phyloP scores from a whole-genome alignment of 2,888 invertebrate species.

The Acholoe squamosa region DNA sequence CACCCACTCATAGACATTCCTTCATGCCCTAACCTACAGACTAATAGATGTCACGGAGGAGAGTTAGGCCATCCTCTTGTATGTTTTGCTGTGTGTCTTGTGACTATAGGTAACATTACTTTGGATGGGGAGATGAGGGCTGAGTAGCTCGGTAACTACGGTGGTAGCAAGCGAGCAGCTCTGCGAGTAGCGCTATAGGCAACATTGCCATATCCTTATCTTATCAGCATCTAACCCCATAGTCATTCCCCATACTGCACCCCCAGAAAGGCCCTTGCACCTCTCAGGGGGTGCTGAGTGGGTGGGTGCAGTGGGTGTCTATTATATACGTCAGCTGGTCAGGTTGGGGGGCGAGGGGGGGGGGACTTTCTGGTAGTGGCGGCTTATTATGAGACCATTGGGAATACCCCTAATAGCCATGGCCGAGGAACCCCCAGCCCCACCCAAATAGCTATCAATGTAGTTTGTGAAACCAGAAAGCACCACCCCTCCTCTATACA shows the following conservation, averaged over 20 bases:
- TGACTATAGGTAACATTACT: too few relatives aligned
- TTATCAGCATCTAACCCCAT: not conserved
- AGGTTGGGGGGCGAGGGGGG: not conserved
- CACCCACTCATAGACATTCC: too few relatives aligned
- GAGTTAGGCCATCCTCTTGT: too few relatives aligned
- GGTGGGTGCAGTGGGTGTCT: not conserved
- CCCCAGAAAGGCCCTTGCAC: not conserved
- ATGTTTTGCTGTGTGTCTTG: too few relatives aligned
- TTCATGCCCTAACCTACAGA: too few relatives aligned
- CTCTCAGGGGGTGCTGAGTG: not conserved
- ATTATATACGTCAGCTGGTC: not conserved
- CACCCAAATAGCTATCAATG: too few relatives aligned
- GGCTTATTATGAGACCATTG: not conserved
- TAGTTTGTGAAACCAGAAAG: not conserved
- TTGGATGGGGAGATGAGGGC: too few relatives aligned
- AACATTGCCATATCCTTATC: not conserved
- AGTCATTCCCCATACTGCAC: not conserved
- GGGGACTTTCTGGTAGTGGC: slow-evolving; percentile 4
- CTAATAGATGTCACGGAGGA: too few relatives aligned
- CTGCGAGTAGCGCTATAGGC: not conserved
- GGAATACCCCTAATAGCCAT: slow-evolving; percentile 7
- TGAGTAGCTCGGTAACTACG: too few relatives aligned
- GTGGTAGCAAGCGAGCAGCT: too few relatives aligned
- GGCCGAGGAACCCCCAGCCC: not conserved
- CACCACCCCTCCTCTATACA: not conserved